These are phyloP conservation scores for Hirundichthys speculiger DNA, from an alignment of 2,113 vertebrate species.

Conservation along the genomic window DNA sequence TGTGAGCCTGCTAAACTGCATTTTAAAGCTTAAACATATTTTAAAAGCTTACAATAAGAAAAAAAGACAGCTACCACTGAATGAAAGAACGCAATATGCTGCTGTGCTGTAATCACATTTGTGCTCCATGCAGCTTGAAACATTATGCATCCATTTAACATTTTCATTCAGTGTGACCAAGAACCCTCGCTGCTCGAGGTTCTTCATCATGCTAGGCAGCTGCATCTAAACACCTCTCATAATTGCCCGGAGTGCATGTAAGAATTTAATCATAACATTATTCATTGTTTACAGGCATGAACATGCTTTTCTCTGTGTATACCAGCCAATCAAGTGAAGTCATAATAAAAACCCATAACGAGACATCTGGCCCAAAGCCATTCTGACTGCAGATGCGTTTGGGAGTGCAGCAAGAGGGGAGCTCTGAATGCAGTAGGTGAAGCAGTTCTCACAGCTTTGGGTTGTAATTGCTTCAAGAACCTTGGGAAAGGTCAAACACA, in stretches of 20 bases:
- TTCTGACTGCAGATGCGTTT: constrained; percentile 9
- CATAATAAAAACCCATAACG: constrained; percentile 23
- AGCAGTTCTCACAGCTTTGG: constrained; percentile 5
- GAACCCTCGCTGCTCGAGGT: constrained; percentile 11
- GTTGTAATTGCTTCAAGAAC: constrained; percentile 14
- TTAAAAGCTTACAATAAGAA: too few species aligned
- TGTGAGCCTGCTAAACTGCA: constrained; percentile 11
- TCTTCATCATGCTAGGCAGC: constrained; percentile 24
- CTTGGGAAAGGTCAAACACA: constrained; percentile 32
- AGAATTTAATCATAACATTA: constrained; percentile 39
- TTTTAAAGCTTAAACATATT: constrained; percentile 26
- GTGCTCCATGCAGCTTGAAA: constrained; percentile 6
- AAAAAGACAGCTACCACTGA: constrained; percentile 20
- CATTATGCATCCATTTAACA: constrained; percentile 31
- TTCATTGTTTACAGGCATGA: constrained; percentile 33
- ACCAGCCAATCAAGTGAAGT: constrained; percentile 14
- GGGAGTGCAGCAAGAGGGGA: background rate
- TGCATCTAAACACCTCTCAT: constrained; percentile 30
- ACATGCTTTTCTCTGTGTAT: constrained; percentile 12
- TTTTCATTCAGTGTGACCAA: constrained; percentile 26
- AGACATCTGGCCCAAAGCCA: constrained; percentile 30
- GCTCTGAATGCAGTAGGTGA: background rate
- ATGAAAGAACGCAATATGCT: constrained; percentile 10
- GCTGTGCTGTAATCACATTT: constrained; percentile 27
- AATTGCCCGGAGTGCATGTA: constrained; percentile 20